Base-by-base conservation (phyloP, 2,113 vertebrate species). In the Oceanites oceanicus region DNA sequence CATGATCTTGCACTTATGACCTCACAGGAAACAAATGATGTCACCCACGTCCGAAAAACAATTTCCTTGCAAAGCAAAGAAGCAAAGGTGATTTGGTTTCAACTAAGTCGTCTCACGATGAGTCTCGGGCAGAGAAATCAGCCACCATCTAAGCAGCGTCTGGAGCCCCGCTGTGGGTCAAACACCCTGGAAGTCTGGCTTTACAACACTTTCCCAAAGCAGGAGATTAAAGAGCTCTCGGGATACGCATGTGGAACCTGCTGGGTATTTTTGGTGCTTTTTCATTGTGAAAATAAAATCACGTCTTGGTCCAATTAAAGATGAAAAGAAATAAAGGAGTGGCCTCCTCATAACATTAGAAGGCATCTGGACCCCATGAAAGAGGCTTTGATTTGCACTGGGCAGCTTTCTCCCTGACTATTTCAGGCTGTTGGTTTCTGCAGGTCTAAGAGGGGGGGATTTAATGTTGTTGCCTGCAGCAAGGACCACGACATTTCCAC, bases 21-120 rank as follows among this genome's bases (percentile, higher is more conserved):
- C 89, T 97, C 96, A 92, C 42, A 76, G 92, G 89, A 90, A 80
- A 94, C 59, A 79, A 91, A 88, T 83, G 91, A 95, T 85, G 96
- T 95, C 95, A 95, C 81, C 72, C 81, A 79, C 67, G 44, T 11
- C 77, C 1, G 0, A 79, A 53, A 86, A 81, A 75, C 74, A 72
- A 96, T 87, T 92, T 88, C 86, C 86, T 94, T 53, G 16, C 80
- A 7, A 49, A 82, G 91, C 50, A 47, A 75, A 94, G 62, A 47
- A 86, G 76, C 52, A 63, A 58, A 91, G n/a, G 77, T 44, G 80
- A 56, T 76, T 83, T 47, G 86, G 59, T 74, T 83, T 38, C 42
- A n/a, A 7, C 50, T 26, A 17, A 56, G 65, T 20, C 0, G 1
- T 7, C 52, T 44, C 62, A 5, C 29, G 95, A 94, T 19, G 86